Evolutionary conservation across 1,140 invertebrate genomes (phyloP).

Genomic region (Drosophila murphyi): DNA sequence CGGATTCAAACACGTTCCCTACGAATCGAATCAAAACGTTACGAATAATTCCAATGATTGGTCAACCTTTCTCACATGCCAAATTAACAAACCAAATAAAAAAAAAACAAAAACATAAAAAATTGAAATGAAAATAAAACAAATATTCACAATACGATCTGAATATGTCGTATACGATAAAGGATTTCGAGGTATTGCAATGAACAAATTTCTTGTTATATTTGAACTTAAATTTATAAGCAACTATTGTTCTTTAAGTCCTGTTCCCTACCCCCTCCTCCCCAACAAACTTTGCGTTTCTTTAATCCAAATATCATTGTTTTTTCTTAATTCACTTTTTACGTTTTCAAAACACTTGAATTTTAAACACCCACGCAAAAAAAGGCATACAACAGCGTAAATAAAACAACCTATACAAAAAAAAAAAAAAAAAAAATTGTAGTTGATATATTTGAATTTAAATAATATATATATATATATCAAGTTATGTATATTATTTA

Average conservation of each 20-base stretch:
- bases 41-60: slow-evolving; percentile 67
- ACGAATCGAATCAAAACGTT: slow-evolving; percentile 47
- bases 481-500: slow-evolving; percentile 58
- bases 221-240: slow-evolving; percentile 82
- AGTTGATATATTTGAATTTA: slow-evolving; percentile 63
- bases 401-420: slow-evolving; percentile 23
- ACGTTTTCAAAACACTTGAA: slow-evolving; percentile 46
- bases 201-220: slow-evolving; percentile 81
- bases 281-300: slow-evolving; percentile 54
- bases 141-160: slow-evolving; percentile 28
- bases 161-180: slow-evolving; percentile 66
- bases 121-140: slow-evolving; percentile 19
- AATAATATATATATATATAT: slow-evolving; percentile 43
- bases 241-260: slow-evolving; percentile 78
- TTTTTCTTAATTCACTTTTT: slow-evolving; percentile 59
- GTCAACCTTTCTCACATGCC: slow-evolving; percentile 57
- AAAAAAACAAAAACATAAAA: slow-evolving; percentile 34
- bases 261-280: slow-evolving; percentile 32
- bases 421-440: slow-evolving; percentile 53
- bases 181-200: slow-evolving; percentile 85
- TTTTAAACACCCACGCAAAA: slow-evolving; percentile 28
- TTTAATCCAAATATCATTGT: slow-evolving; percentile 29
- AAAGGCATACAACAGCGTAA: slow-evolving; percentile 56
- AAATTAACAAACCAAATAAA: slow-evolving; percentile 25
- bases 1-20: slow-evolving; percentile 61